Base-by-base conservation (phyloP, 2,888 invertebrate species). In the Griposia aprilina region DNA sequence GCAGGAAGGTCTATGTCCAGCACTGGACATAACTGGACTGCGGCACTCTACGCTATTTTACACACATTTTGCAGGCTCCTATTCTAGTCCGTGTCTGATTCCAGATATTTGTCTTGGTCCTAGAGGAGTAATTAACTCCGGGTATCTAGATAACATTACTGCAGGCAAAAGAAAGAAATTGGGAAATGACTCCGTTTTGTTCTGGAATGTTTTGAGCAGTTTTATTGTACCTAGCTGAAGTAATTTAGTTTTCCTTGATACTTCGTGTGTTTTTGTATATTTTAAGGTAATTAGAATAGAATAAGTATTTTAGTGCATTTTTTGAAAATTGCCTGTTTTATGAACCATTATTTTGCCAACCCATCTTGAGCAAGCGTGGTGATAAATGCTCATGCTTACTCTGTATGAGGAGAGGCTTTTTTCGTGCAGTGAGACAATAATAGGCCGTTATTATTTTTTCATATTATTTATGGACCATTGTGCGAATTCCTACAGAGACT, bases 81-180 rank as follows among this genome's bases (percentile, higher is more conserved):
- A 36, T 48, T 10, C 30, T 45, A 36, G 52, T 36, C 83, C 26
- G 45, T 68, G 45, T 45, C 65, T 52, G 45, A 15, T 52, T 75
- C 59, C 75, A 67, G 80, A 77, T 60, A 83, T 78, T 78, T 48
- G 52, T 78, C 83, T 83, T 69, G 78, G 68, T 69, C 80, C 50
- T 74, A n/a, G 65, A 26, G 73, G 80, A 73, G 81, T 84, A 82
- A 81, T 84, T 82, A 84, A 84, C 84, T 62, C 84, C 50, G 81
- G 41, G 20, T 71, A 59, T 67, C n/a, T n/a, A 83, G 78, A 80
- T 81, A 84, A 81, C 78, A 78, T 83, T 83, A 71, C 71, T 81
- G 78, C 83, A 83, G 30, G 66, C 83, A 62, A 63, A 69, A 65
- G 45, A 77, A 83, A 82, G 78, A 68, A 83, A 78, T 36, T 57